These are phyloP conservation scores for Nannospalax galili DNA, from an alignment of 2,113 vertebrate genomes.

Conservation along the genomic window DNA sequence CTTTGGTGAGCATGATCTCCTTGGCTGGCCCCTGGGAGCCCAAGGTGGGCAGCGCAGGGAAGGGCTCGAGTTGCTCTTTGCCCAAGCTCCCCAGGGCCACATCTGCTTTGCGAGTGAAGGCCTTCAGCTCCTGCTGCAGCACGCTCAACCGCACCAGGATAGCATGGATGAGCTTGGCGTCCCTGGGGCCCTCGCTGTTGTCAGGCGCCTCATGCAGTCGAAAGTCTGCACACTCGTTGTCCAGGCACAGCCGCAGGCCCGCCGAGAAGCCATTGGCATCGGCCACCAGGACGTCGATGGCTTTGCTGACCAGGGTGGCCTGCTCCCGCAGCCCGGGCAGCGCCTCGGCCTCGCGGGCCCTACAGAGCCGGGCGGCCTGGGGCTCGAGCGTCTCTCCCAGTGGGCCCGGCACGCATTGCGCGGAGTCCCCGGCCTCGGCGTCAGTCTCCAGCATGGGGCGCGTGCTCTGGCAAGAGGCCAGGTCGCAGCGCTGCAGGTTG, in stretches of 20 bases:
- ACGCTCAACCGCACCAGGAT: constrained; percentile 92
- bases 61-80: constrained; percentile 87
- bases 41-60: constrained; percentile 77
- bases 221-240: constrained; percentile 88
- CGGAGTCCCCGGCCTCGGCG: constrained; percentile 94
- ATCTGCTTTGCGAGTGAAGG: constrained; percentile 92
- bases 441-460: constrained; percentile 93
- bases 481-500: constrained; percentile 97
- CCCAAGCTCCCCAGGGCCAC: constrained; percentile 78
- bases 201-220: constrained; percentile 87
- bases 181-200: constrained; percentile 87
- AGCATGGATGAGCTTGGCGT: constrained; percentile 91
- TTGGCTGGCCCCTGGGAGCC: constrained; percentile 82
- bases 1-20: constrained; percentile 86
- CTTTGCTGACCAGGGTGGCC: constrained; percentile 92
- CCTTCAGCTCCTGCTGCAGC: constrained; percentile 93
- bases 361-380: constrained; percentile 81
- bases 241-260: constrained; percentile 89
- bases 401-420: constrained; percentile 91
- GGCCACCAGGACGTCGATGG: constrained; percentile 93
- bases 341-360: constrained; percentile 90
- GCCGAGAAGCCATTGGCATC: constrained; percentile 92
- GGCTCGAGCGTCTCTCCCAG: constrained; percentile 82
- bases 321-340: constrained; percentile 94
- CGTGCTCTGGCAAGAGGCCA: constrained; percentile 93